phyloP scores from a whole-genome alignment of 2,113 vertebrate species.

The Prochilodus magdalenae region DNA sequence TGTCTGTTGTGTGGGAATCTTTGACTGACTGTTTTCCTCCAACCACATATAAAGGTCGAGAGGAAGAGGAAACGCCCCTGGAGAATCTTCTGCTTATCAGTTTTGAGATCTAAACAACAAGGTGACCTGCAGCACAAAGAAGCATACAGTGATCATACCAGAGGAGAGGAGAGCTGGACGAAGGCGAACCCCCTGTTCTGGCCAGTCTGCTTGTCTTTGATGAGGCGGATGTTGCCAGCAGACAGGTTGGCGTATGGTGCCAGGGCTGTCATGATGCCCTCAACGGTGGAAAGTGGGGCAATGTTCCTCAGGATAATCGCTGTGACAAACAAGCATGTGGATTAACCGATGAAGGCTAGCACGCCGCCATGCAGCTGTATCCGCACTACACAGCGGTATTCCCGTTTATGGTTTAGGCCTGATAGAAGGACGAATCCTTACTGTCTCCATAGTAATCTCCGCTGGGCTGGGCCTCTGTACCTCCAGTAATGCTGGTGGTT shows the following conservation, averaged over 20 bases:
- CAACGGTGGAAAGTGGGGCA: conserved; percentile 90
- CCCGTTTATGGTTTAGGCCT: no score
- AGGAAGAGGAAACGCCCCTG: no score
- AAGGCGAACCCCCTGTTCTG: conserved; percentile 98
- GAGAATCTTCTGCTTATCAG: no score
- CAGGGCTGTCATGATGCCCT: conserved; percentile 91
- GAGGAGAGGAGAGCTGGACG: conserved; percentile 94
- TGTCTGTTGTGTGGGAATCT: no score
- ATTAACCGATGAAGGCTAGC: no score
- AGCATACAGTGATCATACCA: conserved; percentile 81
- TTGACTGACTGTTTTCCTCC: no score
- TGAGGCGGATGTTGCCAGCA: conserved; percentile 95
- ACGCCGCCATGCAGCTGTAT: background rate
- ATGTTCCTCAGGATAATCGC: conserved; percentile 98
- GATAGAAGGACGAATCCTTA: conserved; percentile 76
- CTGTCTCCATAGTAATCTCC: conserved; percentile 97
- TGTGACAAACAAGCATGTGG: conserved; percentile 57
- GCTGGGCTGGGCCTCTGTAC: conserved; percentile 85
- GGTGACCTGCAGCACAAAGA: no score
- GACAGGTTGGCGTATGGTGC: conserved; percentile 95
- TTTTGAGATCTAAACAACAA: no score
- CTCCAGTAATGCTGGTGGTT: conserved; percentile 78
- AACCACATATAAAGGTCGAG: no score
- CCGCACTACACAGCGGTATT: background rate
- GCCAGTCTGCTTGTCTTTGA: conserved; percentile 98